Evolutionary conservation across 2,888 invertebrate genomes (phyloP).

Genomic region (Nomada ferruginata): DNA sequence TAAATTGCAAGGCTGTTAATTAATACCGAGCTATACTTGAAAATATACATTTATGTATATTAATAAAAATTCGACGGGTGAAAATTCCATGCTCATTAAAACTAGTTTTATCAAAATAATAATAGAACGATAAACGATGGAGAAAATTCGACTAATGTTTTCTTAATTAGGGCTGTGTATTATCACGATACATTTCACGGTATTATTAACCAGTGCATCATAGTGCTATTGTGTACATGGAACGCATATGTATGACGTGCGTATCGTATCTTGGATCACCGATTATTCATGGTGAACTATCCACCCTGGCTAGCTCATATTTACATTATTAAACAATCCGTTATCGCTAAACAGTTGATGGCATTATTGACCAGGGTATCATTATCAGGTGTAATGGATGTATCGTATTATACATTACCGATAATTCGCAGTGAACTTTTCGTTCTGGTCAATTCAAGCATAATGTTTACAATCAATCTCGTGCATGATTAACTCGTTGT

Average conservation of each 20-base stretch:
- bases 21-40: too few relatives aligned
- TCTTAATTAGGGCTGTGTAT: not conserved
- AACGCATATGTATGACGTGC: not conserved
- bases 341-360: conserved; percentile 15
- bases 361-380: not conserved
- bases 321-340: conserved; percentile 21
- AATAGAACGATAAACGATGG: not conserved
- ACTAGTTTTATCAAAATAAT: too few relatives aligned
- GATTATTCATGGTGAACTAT: conserved; percentile 17
- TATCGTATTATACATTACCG: not conserved
- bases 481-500: conserved; percentile 1
- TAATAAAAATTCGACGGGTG: too few relatives aligned
- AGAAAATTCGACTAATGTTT: not conserved
- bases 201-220: conserved; percentile 9
- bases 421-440: not conserved
- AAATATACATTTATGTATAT: too few relatives aligned
- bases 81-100: too few relatives aligned
- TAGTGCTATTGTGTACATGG: not conserved
- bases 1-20: too few relatives aligned
- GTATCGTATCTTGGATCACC: not conserved
- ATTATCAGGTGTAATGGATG: conserved; percentile 1
- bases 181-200: not conserved
- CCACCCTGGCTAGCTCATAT: not conserved
- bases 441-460: not conserved
- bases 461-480: conserved; percentile 5